Base-by-base conservation (phyloP, 2,888 invertebrate genomes). In the Poecilus cupreus region DNA sequence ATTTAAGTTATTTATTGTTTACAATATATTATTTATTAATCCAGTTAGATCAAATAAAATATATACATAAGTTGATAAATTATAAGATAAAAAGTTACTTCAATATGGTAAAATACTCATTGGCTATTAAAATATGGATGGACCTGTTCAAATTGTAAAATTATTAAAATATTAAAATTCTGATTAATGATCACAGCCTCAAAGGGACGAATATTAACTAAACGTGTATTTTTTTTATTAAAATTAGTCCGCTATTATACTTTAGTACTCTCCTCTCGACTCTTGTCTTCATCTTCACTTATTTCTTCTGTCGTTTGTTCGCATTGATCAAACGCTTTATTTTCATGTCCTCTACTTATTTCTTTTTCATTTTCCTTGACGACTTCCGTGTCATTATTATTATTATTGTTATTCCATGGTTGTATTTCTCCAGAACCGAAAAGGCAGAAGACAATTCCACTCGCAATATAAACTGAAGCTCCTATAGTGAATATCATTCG, bases 371-470 rank as follows among this genome's bases (percentile, higher is more conserved):
- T 16, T 43, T 81, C 72, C 5, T 81, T 46, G 4, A 26, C 60
- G 37, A 37, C 16, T 68, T 72, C 57, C 8, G 82, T 87, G 16
- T 54, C 76, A 10, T 3, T 39, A 18, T 32, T 2, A 0, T 90
- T n/a, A n/a, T n/a, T n/a, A n/a, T 85, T 84, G 90, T 91, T n/a
- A 87, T 95, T 95, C 95, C 95, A 95, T 1, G 91, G 88, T 86
- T 95, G 95, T 13, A 93, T 93, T 78, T 93, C 92, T 0, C 92
- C 94, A 0, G 93, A 93, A 4, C 95, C 95, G 83, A 95, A 93
- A 1, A 94, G 80, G 86, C 93, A 92, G 88, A 94, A 96, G 81
- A 95, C 89, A 2, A 94, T 68, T 0, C 95, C 95, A 0, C 94
- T 92, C 1, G 93, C 91, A 13, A 93, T 92, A 86, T 95, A 96